Base-by-base conservation (phyloP, 2,113 vertebrate species). In the Eptesicus fuscus region DNA sequence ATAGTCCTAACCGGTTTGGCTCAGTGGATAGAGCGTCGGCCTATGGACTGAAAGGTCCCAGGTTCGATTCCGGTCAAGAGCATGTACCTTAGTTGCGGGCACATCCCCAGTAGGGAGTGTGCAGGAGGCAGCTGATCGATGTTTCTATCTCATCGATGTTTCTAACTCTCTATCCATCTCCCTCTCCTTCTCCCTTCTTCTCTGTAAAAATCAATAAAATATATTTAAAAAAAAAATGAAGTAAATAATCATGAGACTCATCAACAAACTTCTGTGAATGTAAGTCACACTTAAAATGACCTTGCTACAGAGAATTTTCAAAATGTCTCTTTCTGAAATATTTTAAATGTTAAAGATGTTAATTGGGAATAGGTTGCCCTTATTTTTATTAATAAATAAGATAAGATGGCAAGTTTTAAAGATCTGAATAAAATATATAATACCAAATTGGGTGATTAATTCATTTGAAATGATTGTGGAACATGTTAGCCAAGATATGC, bases 161-260 rank as follows among this genome's bases (percentile, higher is more conserved):
- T n/a, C n/a, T n/a, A n/a, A n/a, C n/a, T n/a, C n/a, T n/a, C n/a
- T n/a, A n/a, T n/a, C n/a, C n/a, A n/a, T n/a, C n/a, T n/a, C n/a
- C n/a, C n/a, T n/a, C n/a, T n/a, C n/a, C n/a, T n/a, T n/a, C n/a
- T n/a, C n/a, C n/a, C n/a, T n/a, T n/a, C n/a, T n/a, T n/a, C n/a
- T n/a, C n/a, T n/a, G n/a, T n/a, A n/a, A n/a, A n/a, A n/a, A n/a
- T n/a, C n/a, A n/a, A n/a, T n/a, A n/a, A n/a, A n/a, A n/a, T n/a
- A n/a, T n/a, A n/a, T n/a, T n/a, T n/a, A n/a, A n/a, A 82, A 76
- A 78, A 77, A 82, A 76, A 78, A 77, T 91, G 20, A 84, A 87
- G 7, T 37, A 90, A 44, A 70, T 85, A 63, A 88, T 49, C 37
- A 91, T n/a, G 13, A 9, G 6, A 82, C 88, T 95, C 44, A 61